Conservation (phyloP, 2,113 vertebrate genomes). For the Mellivora capensis region DNA sequence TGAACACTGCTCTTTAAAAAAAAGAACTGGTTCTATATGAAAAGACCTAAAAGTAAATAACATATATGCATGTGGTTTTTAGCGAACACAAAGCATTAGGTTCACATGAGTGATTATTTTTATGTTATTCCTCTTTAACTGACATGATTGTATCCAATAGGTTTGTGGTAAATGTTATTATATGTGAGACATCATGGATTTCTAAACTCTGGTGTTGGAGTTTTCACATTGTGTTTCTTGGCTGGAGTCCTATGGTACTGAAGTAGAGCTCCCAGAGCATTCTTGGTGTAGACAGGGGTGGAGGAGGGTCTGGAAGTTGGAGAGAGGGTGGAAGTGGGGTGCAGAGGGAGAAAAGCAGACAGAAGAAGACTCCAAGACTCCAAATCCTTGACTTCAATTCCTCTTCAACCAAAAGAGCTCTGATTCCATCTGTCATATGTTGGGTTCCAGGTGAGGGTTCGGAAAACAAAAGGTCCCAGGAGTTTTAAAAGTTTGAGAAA, state of each 20-base stretch:
- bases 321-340: background rate
- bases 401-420: background rate
- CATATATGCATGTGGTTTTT: background rate
- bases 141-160: background rate
- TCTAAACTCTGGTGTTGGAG: background rate
- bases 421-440: background rate
- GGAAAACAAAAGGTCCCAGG: background rate
- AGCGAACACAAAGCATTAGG: background rate
- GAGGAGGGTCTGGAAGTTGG: background rate
- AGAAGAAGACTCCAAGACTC: background rate
- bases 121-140: background rate
- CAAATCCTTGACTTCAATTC: background rate
- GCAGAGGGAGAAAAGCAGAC: background rate
- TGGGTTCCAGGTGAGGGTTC: background rate
- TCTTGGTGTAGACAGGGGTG: background rate
- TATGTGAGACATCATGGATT: background rate
- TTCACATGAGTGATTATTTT: background rate
- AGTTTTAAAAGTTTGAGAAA: background rate
- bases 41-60: slow-evolving; percentile 5
- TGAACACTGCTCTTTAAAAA: background rate
- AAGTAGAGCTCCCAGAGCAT: background rate
- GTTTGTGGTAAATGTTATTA: background rate
- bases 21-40: background rate
- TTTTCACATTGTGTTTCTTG: background rate
- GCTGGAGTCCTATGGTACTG: background rate